Conservation (phyloP, 2,888 invertebrate species). For the Volucella inflata region DNA sequence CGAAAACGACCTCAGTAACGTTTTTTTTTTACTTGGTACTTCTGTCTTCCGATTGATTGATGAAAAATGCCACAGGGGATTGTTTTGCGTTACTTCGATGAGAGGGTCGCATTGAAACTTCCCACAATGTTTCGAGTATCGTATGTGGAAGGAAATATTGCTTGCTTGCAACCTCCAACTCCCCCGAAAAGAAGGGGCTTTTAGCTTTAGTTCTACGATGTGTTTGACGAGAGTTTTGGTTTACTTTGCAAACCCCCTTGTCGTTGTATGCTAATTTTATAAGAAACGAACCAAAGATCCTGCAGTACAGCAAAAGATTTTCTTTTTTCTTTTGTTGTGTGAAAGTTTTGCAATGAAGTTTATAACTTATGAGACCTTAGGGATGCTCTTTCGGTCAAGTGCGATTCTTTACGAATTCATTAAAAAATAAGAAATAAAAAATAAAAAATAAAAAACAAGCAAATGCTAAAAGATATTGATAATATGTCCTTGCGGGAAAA, state of each 20-base stretch:
- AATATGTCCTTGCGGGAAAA: too few relatives aligned
- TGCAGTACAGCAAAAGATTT: constrained; percentile 14
- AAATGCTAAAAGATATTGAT: too few relatives aligned
- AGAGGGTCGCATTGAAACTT: constrained; percentile 45
- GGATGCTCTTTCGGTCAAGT: constrained; percentile 52
- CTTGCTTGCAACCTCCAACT: constrained; percentile 3
- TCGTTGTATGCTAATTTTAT: constrained; percentile 60
- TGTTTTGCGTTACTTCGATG: constrained; percentile 68
- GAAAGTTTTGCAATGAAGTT: constrained; percentile 55
- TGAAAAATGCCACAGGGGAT: constrained; percentile 74
- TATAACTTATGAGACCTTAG: constrained; percentile 43
- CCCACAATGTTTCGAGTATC: constrained; percentile 27
- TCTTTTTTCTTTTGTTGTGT: constrained; percentile 8
- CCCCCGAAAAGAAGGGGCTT: neutral
- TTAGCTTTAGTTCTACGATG: constrained; percentile 3
- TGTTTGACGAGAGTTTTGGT: constrained; percentile 32
- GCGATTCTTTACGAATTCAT: constrained; percentile 23
- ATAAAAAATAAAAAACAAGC: too few relatives aligned
- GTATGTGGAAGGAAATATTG: neutral
- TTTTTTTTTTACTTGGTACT: constrained; percentile 48
- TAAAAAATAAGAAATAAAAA: neutral
- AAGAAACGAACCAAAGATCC: constrained; percentile 28
- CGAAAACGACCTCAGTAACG: constrained; percentile 12
- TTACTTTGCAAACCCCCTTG: constrained; percentile 20
- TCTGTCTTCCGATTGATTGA: constrained; percentile 74